Percentiles rank a stretch among this genome's conserved stretches.
Conservation (phyloP, 2,888 invertebrate species). For the Heliconius hortense region DNA sequence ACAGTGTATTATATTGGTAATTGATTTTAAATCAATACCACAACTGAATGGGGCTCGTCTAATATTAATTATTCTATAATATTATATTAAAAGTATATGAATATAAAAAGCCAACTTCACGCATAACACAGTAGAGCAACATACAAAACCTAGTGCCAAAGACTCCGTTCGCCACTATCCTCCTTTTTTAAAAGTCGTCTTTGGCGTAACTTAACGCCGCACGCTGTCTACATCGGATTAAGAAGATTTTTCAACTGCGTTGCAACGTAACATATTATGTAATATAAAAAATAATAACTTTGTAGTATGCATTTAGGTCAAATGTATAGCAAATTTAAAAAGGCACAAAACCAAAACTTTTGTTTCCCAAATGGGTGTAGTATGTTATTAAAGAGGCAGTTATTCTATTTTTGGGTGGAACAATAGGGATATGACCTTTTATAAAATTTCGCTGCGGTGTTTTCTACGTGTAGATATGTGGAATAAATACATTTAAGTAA, state of each 20-base stretch:
- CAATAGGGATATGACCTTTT: constrained; percentile 7
- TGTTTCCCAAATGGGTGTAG: constrained; percentile 10
- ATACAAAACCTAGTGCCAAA: not conserved
- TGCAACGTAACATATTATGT: not conserved
- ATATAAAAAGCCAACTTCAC: no score
- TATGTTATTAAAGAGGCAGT: not conserved
- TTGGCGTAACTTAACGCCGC: not conserved
- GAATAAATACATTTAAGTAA: not conserved
- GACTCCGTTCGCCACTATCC: not conserved
- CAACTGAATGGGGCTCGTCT: no score
- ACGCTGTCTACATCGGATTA: not conserved
- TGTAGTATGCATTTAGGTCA: constrained; percentile 7
- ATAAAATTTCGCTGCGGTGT: not conserved
- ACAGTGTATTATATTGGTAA: no score
- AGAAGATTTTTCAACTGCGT: not conserved
- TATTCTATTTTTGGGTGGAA: constrained; percentile 7
- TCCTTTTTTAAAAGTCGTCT: not conserved
- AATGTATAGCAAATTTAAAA: constrained; percentile 1
- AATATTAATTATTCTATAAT: no score
- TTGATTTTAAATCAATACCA: no score
- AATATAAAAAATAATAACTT: not conserved
- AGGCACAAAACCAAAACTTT: constrained; percentile 4
- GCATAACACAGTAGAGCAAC: no score
- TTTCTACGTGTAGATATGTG: not conserved
- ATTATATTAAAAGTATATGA: no score